These are phyloP conservation scores for Calycopis cecrops DNA, from an alignment of 1,140 invertebrate species.

Conservation along the genomic window DNA sequence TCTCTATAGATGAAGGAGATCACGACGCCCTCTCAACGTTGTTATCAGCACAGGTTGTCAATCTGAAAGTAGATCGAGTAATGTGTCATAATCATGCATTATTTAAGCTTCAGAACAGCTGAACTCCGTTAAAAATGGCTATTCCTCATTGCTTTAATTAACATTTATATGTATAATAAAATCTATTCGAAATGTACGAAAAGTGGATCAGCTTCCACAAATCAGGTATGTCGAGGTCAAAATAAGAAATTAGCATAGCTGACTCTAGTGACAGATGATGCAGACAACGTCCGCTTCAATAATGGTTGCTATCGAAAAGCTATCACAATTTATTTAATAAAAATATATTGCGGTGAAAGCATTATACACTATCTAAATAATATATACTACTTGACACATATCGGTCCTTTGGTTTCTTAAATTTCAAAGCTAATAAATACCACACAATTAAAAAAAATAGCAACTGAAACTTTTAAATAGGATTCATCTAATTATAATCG, in stretches of 20 bases:
- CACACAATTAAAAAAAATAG: no score
- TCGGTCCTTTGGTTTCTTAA: no score
- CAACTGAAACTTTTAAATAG: not conserved
- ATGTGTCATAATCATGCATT: constrained; percentile 50
- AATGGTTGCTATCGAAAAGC: not conserved
- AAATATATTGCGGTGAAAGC: no score
- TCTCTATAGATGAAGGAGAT: no score
- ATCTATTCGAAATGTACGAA: constrained; percentile 61
- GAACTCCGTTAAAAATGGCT: constrained; percentile 50
- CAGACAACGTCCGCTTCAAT: not conserved
- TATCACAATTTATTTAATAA: no score
- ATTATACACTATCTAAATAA: no score
- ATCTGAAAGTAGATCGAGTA: constrained; percentile 63
- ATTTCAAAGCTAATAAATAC: no score
- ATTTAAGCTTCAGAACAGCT: constrained; percentile 46
- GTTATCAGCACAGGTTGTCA: constrained; percentile 49
- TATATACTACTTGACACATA: no score
- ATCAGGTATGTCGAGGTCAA: constrained; percentile 61
- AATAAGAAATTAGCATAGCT: constrained; percentile 56
- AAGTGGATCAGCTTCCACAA: constrained; percentile 60
- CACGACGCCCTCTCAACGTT: constrained; percentile 22
- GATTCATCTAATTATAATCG: not conserved
- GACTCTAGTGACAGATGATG: constrained; percentile 22
- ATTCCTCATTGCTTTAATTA: constrained; percentile 64
- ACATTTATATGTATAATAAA: constrained; percentile 69